Base-by-base conservation (phyloP, 2,888 invertebrate species). In the Eueremaeus valkanovi region DNA sequence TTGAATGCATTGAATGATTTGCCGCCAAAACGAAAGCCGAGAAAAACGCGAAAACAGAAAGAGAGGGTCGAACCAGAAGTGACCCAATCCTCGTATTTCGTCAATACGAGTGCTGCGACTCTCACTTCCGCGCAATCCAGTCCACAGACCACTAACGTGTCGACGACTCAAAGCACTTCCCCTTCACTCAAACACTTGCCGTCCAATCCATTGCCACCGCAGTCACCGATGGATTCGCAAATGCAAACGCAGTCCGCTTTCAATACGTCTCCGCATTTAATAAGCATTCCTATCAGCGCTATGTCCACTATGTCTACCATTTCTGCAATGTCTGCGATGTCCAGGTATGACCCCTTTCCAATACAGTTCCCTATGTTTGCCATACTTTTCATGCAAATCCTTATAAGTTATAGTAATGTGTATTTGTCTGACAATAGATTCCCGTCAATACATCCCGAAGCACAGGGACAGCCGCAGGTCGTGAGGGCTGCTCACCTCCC, bases 391-490 rank as follows among this genome's bases (percentile, higher is more conserved):
- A n/a, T n/a, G n/a, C n/a, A n/a, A n/a, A n/a, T n/a, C n/a, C n/a
- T n/a, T n/a, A n/a, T n/a, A n/a, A n/a, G n/a, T n/a, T n/a, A n/a
- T n/a, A n/a, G n/a, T n/a, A n/a, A n/a, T n/a, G n/a, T n/a, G n/a
- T n/a, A n/a, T n/a, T n/a, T n/a, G n/a, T n/a, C n/a, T 66, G n/a
- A n/a, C 5, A 51, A 21, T 29, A 58, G 76, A 76, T 76, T 78
- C 74, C 78, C 78, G 51, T 76, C 76, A 63, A 78, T 78, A 68
- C 78, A 78, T 77, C 78, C 78, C 74, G 77, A 78, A 77, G 78
- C 78, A 74, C 78, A 78, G 74, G 78, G 78, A 73, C 77, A 78
- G 61, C 77, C 78, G 58, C 77, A 77, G 73, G 78, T 78, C 42
- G 76, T 78, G 58, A 77, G 66, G 36, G 66, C 78, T 58, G 77